Evolutionary conservation across 2,113 vertebrate genomes (phyloP), one percentile per base, ranked within the genome.

Genomic region (Chaetodon auriga): DNA sequence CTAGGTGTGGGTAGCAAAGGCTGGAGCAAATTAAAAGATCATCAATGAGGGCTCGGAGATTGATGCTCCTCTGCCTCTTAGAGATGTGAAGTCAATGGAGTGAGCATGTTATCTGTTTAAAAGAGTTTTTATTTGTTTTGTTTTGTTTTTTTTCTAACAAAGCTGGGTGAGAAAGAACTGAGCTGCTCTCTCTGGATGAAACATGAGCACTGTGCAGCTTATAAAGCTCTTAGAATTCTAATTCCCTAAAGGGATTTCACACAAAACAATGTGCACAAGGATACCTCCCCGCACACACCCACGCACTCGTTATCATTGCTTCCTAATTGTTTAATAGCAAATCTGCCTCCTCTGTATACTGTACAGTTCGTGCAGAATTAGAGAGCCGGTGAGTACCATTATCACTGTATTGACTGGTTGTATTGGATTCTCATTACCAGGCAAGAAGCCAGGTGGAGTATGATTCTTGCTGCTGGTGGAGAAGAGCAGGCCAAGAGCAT

Each of bases 351-450:
- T 66, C 16, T 75, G 63, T 77, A 41, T 30, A 79, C 62, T 80
- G 57, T 69, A 76, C 61, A 65, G 38, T 30, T 69, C 61, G 62
- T 16, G 54, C 35, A 68, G 60, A 77, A 49, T 74, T 43, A 82
- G 69, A 81, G 51, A 73, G 45, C 58, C 12, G 10, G 46, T 51
- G 80, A 78, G 76, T 1, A 21, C 68, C 81, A 73, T 80, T 86
- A 88, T 75, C 38, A 1, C 84, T 13, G 15, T 54, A 90, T 88
- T 25, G 75, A 88, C 78, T 53, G 36, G 11, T 12, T n/a, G n/a
- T 72, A 84, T 88, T 84, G 86, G 15, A 84, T 84, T 82, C 25
- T 57, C 83, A 86, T 86, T 88, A 85, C 21, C 35, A 68, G 76
- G 80, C 51, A 12, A 45, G 57, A 62, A 69, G 89, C 73, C 78